phyloP scores from a whole-genome alignment of 1,140 invertebrate species.

The Drosophila santomea region DNA sequence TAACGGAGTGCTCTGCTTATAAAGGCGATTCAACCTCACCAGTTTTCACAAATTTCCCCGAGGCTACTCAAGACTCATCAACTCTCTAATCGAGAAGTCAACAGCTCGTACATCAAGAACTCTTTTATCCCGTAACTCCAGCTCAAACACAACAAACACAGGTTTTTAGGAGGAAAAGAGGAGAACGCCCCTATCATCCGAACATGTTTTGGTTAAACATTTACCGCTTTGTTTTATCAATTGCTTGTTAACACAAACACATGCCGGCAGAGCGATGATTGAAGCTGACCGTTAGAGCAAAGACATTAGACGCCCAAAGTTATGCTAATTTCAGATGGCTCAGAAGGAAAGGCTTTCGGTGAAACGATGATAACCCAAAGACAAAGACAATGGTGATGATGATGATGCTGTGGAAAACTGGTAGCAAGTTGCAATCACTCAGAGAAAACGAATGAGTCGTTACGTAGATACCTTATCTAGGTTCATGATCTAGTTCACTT shows the following conservation, averaged over 20 bases:
- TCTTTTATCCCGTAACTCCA: conserved; percentile 1
- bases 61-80: conserved; percentile 19
- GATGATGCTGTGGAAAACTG: conserved; percentile 47
- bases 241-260: conserved; percentile 58
- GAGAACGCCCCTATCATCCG: neutral
- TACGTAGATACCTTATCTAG: no score
- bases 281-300: conserved; percentile 53
- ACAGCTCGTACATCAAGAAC: conserved; percentile 38
- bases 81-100: conserved; percentile 26
- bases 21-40: neutral
- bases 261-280: conserved; percentile 35
- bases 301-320: conserved; percentile 57
- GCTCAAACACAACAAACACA: conserved; percentile 29
- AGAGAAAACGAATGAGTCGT: neutral
- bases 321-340: conserved; percentile 57
- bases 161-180: conserved; percentile 8
- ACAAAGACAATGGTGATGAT: conserved; percentile 42
- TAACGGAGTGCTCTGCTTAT: neutral
- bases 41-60: neutral
- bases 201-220: conserved; percentile 32
- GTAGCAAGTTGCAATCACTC: conserved; percentile 38
- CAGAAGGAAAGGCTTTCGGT: conserved; percentile 19
- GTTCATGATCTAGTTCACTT: no score
- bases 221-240: conserved; percentile 64
- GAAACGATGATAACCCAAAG: conserved; percentile 36